Base-by-base conservation (phyloP, 2,797 vertebrate species). In the Caiman crocodilus region DNA sequence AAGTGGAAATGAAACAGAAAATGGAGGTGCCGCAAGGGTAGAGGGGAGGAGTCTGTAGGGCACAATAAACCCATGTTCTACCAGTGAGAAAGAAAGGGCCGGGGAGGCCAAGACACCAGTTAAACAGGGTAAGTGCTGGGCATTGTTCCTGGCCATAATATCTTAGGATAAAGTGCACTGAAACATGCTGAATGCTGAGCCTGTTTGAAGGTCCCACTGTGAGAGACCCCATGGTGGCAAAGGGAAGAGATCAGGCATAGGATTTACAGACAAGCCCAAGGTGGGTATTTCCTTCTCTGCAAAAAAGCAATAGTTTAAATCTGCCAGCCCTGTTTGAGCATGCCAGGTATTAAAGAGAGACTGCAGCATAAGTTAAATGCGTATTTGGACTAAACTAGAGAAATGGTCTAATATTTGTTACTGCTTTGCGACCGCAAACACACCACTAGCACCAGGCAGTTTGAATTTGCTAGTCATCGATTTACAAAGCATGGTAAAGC, bases 1-100 rank as follows among this genome's bases (percentile, higher is more conserved):
- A 35, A 73, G 69, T 16, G 69, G 35, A 23, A 73, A 50, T 16
- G 35, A 26, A 80, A 23, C 9, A 0, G 64, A 64, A 74, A 63
- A 81, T 59, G 35, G 20, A 71, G 42, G 15, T 0, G 1, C 1
- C 76, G 64, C 61, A 26, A 75, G 79, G 59, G 16, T 76, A 76
- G 83, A 14, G 74, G 86, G 90, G 84, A 83, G 79, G 69, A 83
- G 86, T n/a, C 83, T 80, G 10, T 42, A 76, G 69, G 17, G 58
- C 11, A 7, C 57, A 65, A 89, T 76, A 42, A 23, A 80, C 83
- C 11, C 18, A 61, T 77, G 56, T 73, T 21, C 64, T 4, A 7
- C 77, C 35, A 73, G 32, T 73, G 32, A 16, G 21, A 42, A 71
- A 35, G 35, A 35, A 73, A 3, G 69, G 14, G 14, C 60, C 3